phyloP scores from a whole-genome alignment of 2,888 invertebrate species.

The Brachynemurus nebulosus region DNA sequence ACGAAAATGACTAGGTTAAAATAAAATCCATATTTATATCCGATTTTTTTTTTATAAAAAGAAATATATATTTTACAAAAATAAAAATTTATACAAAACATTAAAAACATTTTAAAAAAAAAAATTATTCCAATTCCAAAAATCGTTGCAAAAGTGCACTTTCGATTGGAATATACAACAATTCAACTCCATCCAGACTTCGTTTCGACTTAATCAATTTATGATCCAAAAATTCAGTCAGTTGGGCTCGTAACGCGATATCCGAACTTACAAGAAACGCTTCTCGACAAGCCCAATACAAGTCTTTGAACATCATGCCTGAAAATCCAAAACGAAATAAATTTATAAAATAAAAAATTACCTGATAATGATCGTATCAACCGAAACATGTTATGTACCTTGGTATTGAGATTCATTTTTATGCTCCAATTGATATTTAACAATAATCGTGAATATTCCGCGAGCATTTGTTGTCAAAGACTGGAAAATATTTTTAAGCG shows the following conservation, averaged over 20 bases:
- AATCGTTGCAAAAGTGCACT: constrained; percentile 62
- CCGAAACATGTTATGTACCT: constrained; percentile 38
- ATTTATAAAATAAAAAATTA: constrained; percentile 7
- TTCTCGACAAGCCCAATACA: constrained; percentile 75
- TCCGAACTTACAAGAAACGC: constrained; percentile 88
- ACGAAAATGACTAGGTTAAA: no score
- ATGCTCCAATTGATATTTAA: constrained; percentile 67
- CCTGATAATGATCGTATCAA: no score
- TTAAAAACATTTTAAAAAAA: neutral
- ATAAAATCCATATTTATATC: no score
- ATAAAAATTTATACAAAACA: neutral
- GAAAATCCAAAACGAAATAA: constrained; percentile 17
- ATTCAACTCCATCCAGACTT: constrained; percentile 68
- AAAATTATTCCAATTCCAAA: constrained; percentile 32
- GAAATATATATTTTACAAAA: neutral
- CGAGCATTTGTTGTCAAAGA: constrained; percentile 82
- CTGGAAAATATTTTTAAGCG: constrained; percentile 77
- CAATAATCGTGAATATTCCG: constrained; percentile 69
- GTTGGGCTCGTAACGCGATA: constrained; percentile 74
- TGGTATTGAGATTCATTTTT: constrained; percentile 55
- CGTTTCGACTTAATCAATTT: constrained; percentile 74
- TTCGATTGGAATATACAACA: constrained; percentile 66
- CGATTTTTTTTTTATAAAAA: no score
- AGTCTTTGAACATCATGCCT: constrained; percentile 80
- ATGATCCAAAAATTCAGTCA: constrained; percentile 93